Evolutionary conservation across 53 echinoderm and acorn worm species (phyloP).

Genomic region (Actinopyga echinites): DNA sequence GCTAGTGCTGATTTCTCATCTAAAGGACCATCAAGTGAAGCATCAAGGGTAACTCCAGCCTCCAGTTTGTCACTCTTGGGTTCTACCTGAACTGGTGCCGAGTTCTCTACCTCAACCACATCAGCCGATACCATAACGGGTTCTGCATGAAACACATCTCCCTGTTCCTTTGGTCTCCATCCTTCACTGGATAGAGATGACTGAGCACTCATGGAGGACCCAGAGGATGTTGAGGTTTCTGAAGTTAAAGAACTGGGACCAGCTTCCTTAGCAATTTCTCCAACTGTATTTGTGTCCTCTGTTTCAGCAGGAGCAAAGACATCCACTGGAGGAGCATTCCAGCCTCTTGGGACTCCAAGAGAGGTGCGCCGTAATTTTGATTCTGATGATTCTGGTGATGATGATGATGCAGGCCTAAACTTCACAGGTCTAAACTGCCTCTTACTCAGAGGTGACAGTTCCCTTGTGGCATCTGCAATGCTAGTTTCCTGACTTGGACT

Average conservation of each 20-base stretch:
- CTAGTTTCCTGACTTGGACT: neutral
- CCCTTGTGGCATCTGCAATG: neutral
- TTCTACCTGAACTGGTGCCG: neutral
- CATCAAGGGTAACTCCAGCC: too few species aligned
- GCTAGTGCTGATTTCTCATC: too few species aligned
- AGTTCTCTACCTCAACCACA: conserved; percentile 25
- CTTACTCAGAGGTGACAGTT: neutral
- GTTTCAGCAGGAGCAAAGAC: neutral
- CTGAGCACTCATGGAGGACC: conserved; percentile 41
- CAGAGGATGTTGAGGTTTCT: neutral
- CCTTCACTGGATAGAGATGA: conserved; percentile 17
- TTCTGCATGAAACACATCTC: conserved; percentile 33
- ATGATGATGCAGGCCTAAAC: conserved; percentile 8
- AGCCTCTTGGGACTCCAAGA: conserved; percentile 52
- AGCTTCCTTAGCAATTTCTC: neutral
- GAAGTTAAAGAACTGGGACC: neutral
- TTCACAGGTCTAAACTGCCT: conserved; percentile 3
- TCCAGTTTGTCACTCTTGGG: too few species aligned
- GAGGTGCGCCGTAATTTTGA: conserved; percentile 34
- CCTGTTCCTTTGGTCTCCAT: conserved; percentile 41
- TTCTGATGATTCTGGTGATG: neutral
- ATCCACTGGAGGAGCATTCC: conserved; percentile 30
- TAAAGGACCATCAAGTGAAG: too few species aligned
- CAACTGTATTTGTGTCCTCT: neutral
- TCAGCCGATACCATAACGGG: conserved; percentile 30